A percentile compares a stretch with the other conserved stretches of the same genome.
Evolutionary conservation across 1,140 invertebrate genomes (phyloP).

Genomic region (Pinna nobilis): DNA sequence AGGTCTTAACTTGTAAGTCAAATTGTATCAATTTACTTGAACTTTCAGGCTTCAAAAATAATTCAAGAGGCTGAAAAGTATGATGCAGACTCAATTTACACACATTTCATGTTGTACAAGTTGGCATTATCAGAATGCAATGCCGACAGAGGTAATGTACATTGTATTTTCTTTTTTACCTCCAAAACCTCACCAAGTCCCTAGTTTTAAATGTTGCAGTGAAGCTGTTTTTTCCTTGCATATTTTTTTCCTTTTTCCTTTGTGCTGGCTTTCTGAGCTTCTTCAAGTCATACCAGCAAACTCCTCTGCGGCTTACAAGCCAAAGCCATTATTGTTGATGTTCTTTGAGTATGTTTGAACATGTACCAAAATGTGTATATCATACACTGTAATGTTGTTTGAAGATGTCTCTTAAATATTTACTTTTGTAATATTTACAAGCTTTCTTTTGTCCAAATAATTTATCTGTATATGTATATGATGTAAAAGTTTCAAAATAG

Average conservation of each 20-base stretch:
- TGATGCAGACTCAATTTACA: constrained; percentile 61
- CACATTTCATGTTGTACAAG: constrained; percentile 65
- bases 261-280: neutral
- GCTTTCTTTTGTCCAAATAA: neutral
- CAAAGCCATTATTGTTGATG: neutral
- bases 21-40: too few relatives aligned
- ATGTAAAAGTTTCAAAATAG: neutral
- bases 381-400: neutral
- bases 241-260: neutral
- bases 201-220: neutral
- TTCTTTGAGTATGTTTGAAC: neutral
- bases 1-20: too few relatives aligned
- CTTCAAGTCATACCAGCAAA: too few relatives aligned
- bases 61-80: constrained; percentile 54
- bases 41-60: constrained; percentile 63
- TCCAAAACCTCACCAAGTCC: neutral
- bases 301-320: neutral
- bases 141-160: constrained; percentile 56
- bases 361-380: neutral
- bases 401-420: neutral
- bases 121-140: constrained; percentile 55
- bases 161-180: neutral
- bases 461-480: neutral
- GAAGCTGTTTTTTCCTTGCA: neutral
- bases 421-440: neutral